phyloP scores from a whole-genome alignment of 2,797 vertebrate genomes.

The Falco naumanni region DNA sequence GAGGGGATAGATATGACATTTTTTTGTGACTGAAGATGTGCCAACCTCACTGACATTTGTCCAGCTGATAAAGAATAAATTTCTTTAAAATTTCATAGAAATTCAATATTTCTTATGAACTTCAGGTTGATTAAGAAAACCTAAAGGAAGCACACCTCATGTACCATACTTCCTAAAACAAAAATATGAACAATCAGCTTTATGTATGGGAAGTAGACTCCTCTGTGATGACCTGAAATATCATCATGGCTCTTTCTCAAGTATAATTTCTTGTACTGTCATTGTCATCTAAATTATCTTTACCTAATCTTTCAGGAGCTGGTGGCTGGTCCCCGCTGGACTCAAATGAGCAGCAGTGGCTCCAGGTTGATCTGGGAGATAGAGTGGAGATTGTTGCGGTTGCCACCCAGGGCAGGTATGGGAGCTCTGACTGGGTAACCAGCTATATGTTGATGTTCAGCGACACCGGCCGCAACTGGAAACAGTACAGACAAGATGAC shows the following conservation, averaged over 20 bases:
- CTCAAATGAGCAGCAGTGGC: slow-evolving; percentile 87
- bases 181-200: background rate
- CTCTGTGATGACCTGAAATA: background rate
- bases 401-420: slow-evolving; percentile 89
- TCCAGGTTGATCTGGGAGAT: slow-evolving; percentile 90
- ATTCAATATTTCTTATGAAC: background rate
- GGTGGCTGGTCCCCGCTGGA: slow-evolving; percentile 90
- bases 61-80: background rate
- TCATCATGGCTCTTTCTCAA: background rate
- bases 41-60: background rate
- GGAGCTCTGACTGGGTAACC: slow-evolving; percentile 93
- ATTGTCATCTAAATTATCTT: background rate
- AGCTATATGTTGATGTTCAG: slow-evolving; percentile 91
- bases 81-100: background rate
- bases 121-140: background rate
- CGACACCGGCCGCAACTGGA: slow-evolving; percentile 93
- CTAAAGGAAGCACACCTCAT: background rate
- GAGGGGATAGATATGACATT: fast-evolving
- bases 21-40: background rate
- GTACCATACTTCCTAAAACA: background rate
- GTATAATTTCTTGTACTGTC: background rate
- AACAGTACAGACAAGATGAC: slow-evolving; percentile 88
- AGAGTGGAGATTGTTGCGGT: slow-evolving; percentile 86
- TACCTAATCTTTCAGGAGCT: slow-evolving; percentile 80
- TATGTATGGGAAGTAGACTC: background rate